A percentile compares a stretch with the other conserved stretches of the same genome.
These are phyloP conservation scores for Chrysopa pallens DNA, from an alignment of 1,140 invertebrate genomes.

Conservation along the genomic window DNA sequence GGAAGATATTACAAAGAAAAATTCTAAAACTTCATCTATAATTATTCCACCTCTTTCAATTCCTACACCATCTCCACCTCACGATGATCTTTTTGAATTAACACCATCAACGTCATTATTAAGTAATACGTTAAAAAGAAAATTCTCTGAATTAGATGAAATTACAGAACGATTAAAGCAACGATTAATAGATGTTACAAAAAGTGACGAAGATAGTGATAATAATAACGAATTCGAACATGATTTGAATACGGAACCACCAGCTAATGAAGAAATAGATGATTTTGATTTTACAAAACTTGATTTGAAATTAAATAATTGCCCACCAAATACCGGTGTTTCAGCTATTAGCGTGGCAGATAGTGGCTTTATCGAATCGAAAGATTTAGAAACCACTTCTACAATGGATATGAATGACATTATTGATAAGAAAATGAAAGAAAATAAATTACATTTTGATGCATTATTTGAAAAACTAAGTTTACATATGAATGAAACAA, in stretches of 20 bases:
- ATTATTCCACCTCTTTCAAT: conserved; percentile 4
- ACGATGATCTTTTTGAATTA: conserved; percentile 2
- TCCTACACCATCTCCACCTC: conserved; percentile 4
- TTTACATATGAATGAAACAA: too few relatives aligned
- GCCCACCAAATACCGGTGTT: too few relatives aligned
- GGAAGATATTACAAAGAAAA: conserved; percentile 20
- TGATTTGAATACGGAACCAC: conserved; percentile 23
- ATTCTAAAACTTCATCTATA: background rate
- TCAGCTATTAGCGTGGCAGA: too few relatives aligned
- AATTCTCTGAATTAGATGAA: conserved; percentile 39
- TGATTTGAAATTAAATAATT: too few relatives aligned
- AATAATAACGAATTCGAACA: conserved; percentile 31
- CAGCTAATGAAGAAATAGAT: conserved; percentile 10
- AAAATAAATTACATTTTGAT: too few relatives aligned
- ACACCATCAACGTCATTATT: conserved; percentile 15
- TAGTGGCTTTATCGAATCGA: too few relatives aligned
- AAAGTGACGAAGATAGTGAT: conserved; percentile 25
- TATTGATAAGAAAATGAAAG: too few relatives aligned
- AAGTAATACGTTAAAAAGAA: conserved; percentile 30
- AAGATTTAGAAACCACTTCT: too few relatives aligned
- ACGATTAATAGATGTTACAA: conserved; percentile 34
- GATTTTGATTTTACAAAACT: background rate
- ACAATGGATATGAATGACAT: too few relatives aligned
- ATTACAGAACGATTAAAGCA: conserved; percentile 35
- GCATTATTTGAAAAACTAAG: too few relatives aligned